These are phyloP conservation scores for Carassius gibelio DNA, from an alignment of 2,113 vertebrate genomes.

Conservation along the genomic window DNA sequence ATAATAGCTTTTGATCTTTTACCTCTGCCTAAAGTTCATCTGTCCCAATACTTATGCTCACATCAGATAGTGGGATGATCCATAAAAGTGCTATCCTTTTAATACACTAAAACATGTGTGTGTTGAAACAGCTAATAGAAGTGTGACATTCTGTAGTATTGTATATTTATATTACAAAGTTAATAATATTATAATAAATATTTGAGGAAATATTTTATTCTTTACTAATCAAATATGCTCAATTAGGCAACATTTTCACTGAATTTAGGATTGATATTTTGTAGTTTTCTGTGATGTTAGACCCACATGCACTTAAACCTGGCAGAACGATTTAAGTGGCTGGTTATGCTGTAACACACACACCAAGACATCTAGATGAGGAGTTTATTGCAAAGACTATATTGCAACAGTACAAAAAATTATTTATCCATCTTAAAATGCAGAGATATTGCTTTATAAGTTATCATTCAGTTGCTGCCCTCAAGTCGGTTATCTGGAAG, in stretches of 20 bases:
- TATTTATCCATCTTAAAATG: neutral
- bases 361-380: neutral
- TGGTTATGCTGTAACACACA: neutral
- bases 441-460: slow-evolving; percentile 12
- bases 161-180: neutral
- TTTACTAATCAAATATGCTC: neutral
- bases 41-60: too few species aligned
- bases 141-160: too few species aligned
- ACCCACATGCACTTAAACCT: neutral
- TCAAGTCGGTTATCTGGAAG: slow-evolving; percentile 8
- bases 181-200: neutral
- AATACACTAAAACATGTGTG: too few species aligned
- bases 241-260: neutral
- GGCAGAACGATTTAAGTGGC: neutral
- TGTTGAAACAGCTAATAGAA: too few species aligned
- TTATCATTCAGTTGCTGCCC: slow-evolving; percentile 9
- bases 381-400: slow-evolving; percentile 15
- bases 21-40: too few species aligned
- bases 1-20: too few species aligned
- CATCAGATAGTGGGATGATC: too few species aligned
- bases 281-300: neutral
- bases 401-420: neutral
- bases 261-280: neutral
- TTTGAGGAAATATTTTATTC: neutral
- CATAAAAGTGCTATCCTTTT: too few species aligned